Conservation (phyloP, 2,113 vertebrate genomes). For the Anarhynchus alexandrinus region DNA sequence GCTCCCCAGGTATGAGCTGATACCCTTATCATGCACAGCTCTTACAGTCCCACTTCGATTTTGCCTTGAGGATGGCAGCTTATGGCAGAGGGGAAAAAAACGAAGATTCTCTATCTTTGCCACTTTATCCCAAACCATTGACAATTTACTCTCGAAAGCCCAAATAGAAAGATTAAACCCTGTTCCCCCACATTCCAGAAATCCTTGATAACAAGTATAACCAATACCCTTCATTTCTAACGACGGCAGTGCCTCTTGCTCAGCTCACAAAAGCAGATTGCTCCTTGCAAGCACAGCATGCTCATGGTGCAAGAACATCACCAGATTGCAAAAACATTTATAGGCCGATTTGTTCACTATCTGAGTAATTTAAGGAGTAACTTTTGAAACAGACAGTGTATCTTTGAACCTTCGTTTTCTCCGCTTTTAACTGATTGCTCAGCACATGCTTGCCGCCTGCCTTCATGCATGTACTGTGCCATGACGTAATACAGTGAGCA, state of each 20-base stretch:
- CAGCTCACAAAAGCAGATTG: not conserved
- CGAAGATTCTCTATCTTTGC: not conserved
- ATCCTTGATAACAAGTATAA: not conserved
- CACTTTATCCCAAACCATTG: not conserved
- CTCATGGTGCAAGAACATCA: not conserved
- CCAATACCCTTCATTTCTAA: not conserved
- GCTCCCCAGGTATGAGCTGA: not conserved
- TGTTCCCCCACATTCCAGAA: not conserved
- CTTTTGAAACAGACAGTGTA: not conserved
- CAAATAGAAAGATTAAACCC: not conserved
- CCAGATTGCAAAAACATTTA: not conserved
- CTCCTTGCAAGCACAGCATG: not conserved
- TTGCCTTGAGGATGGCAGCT: not conserved
- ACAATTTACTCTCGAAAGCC: not conserved
- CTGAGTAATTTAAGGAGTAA: constrained; percentile 11
- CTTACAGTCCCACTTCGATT: not conserved
- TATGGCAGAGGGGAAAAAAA: not conserved
- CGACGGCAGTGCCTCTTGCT: not conserved
- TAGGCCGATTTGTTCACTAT: not conserved
- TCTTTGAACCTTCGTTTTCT: not conserved
- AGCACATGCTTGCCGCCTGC: not conserved
- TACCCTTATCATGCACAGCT: not conserved
- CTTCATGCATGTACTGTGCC: not conserved
- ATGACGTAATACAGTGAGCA: not conserved
- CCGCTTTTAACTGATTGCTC: not conserved